Evolutionary conservation across 2,113 vertebrate genomes (phyloP).

Genomic region (Acanthochromis polyacanthus): DNA sequence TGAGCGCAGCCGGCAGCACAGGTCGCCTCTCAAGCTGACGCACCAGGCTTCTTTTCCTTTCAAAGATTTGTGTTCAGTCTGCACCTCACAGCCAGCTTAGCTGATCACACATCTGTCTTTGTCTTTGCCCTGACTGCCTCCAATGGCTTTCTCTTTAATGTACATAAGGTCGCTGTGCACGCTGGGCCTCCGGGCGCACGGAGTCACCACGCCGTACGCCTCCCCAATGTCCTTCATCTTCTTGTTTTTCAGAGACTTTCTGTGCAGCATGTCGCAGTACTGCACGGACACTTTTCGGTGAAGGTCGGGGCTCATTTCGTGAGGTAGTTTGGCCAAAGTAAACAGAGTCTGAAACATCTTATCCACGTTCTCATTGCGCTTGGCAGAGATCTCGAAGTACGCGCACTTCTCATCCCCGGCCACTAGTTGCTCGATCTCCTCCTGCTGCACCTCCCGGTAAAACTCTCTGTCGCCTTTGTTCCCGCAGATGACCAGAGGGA

Average conservation of each 20-base stretch:
- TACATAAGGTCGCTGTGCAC: slow-evolving; percentile 99
- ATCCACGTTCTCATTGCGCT: slow-evolving; percentile 95
- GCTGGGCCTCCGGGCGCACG: slow-evolving; percentile 94
- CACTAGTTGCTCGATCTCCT: slow-evolving; percentile 92
- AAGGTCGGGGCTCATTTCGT: slow-evolving; percentile 97
- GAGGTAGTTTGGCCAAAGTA: slow-evolving; percentile 93
- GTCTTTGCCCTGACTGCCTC: slow-evolving; percentile 89
- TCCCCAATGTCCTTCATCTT: slow-evolving; percentile 90
- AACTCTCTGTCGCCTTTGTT: slow-evolving; percentile 96
- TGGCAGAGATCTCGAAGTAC: slow-evolving; percentile 98
- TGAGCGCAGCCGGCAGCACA: slow-evolving; percentile 20
- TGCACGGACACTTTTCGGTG: slow-evolving; percentile 96
- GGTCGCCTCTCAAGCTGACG: slow-evolving; percentile 36
- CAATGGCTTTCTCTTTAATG: slow-evolving; percentile 93
- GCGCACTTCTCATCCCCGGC: slow-evolving; percentile 91
- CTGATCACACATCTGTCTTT: slow-evolving; percentile 95
- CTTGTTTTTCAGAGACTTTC: slow-evolving; percentile 89
- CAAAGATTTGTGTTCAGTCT: slow-evolving; percentile 10
- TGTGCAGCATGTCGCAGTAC: slow-evolving; percentile 93
- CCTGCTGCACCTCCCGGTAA: slow-evolving; percentile 89
- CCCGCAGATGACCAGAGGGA: slow-evolving; percentile 96
- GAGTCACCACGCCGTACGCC: slow-evolving; percentile 93
- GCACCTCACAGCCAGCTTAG: slow-evolving; percentile 68
- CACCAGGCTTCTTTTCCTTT: slow-evolving; percentile 25
- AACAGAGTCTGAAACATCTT: slow-evolving; percentile 97